Evolutionary conservation across 1,140 invertebrate species (phyloP), one percentile per base, ranked within the genome.

Genomic region (Leptopilina boulardi): DNA sequence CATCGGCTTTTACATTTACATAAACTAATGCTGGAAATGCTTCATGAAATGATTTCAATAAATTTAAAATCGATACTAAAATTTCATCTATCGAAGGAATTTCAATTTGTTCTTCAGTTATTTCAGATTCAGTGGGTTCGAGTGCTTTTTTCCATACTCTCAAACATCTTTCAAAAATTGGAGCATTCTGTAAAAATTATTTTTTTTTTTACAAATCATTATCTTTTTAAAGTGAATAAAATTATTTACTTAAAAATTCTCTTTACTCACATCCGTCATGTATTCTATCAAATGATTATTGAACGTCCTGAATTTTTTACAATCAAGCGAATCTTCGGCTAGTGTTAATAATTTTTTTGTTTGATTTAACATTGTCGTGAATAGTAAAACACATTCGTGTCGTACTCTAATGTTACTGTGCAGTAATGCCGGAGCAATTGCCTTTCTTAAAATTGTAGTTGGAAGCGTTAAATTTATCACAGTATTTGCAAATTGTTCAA

Each of bases 161-260:
- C 19, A 94, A 86, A 76, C 94, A 84, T 2, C 71, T 51, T 78
- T 91, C 88, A 47, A 92, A 90, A 51, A 87, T 87, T 9, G 93
- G 93, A 72, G 93, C 86, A 88, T 93, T 90, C 87, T 92, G 91
- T 83, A 74, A 92, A 81, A n/a, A n/a, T n/a, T n/a, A n/a, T n/a
- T n/a, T n/a, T 42, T 75, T 72, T 59, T 38, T 76, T 26, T 19
- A 47, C 77, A 51, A 75, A 44, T 47, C 38, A 26, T 56, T 74
- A 11, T 51, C 66, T 73, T 70, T 30, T 72, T 38, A 70, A n/a
- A n/a, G n/a, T n/a, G n/a, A n/a, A n/a, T n/a, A n/a, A n/a, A n/a
- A n/a, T n/a, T n/a, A n/a, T n/a, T n/a, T n/a, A n/a, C n/a, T n/a
- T n/a, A n/a, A n/a, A 30, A 38, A 44, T 26, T 74, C 30, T 41